phyloP scores from a whole-genome alignment of 2,113 vertebrate species.

The Zeus faber region DNA sequence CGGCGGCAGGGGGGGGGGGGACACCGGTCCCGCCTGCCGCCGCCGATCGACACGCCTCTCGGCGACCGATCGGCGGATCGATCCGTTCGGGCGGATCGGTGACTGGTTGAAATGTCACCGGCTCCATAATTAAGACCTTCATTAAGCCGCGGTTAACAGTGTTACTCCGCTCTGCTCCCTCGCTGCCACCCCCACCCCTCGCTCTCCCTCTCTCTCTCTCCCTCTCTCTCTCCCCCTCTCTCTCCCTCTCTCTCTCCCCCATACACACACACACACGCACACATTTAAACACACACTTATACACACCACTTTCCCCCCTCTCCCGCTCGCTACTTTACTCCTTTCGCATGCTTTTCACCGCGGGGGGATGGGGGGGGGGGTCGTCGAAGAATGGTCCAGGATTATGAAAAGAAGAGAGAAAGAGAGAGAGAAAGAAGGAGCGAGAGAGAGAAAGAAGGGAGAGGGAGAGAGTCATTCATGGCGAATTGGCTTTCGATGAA shows the following conservation, averaged over 20 bases:
- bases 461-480: constrained; percentile 23
- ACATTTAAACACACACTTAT: too few relatives aligned
- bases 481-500: constrained; percentile 42
- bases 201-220: constrained; percentile 18
- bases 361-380: too few relatives aligned
- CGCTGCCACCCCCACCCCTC: constrained; percentile 15
- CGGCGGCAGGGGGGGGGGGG: too few relatives aligned
- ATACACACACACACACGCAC: too few relatives aligned
- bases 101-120: constrained; percentile 71
- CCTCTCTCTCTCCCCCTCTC: constrained; percentile 20
- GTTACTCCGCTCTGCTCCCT: constrained; percentile 38
- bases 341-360: neutral
- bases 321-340: constrained; percentile 13
- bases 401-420: too few relatives aligned
- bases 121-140: constrained; percentile 78
- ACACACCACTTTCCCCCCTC: neutral
- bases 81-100: constrained; percentile 60
- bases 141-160: constrained; percentile 71
- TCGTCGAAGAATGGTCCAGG: too few relatives aligned
- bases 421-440: neutral
- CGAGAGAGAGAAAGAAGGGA: neutral
- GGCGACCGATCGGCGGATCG: constrained; percentile 69
- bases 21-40: too few relatives aligned
- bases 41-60: constrained; percentile 54
- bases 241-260: neutral